Conservation (phyloP, 2,888 invertebrate species). For the Diadegma fenestrale region DNA sequence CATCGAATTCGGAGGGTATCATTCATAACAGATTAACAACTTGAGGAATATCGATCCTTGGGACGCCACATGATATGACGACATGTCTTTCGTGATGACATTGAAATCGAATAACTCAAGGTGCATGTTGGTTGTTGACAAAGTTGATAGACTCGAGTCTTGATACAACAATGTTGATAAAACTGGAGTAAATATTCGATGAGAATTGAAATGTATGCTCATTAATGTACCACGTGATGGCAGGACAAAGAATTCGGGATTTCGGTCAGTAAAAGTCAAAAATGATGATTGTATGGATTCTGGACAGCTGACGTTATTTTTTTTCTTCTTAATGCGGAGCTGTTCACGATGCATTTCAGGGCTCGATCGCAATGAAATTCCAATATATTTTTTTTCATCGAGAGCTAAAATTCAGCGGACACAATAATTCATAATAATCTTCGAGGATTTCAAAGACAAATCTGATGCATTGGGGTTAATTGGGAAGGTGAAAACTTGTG, state of each 20-base stretch:
- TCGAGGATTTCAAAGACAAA: too few relatives aligned
- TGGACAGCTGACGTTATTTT: background rate
- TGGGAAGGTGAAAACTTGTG: background rate
- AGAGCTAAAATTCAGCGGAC: background rate
- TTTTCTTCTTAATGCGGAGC: background rate
- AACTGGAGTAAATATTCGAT: background rate
- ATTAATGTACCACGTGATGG: background rate
- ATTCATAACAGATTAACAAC: too few relatives aligned
- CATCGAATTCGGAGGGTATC: background rate
- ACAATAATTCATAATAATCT: background rate
- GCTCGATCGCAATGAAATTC: too few relatives aligned
- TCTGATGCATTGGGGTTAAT: too few relatives aligned
- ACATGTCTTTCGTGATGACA: background rate
- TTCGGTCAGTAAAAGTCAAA: background rate
- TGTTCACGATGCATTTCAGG: too few relatives aligned
- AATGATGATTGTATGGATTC: background rate
- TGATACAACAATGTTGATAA: background rate
- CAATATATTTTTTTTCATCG: background rate
- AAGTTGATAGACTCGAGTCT: background rate
- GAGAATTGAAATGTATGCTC: background rate
- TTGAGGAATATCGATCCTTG: background rate
- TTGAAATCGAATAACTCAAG: background rate
- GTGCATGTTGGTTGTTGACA: background rate
- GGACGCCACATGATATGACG: background rate
- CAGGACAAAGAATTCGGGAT: background rate